phyloP scores from a whole-genome alignment of 2,888 invertebrate genomes.

The Rhaphigaster nebulosa region DNA sequence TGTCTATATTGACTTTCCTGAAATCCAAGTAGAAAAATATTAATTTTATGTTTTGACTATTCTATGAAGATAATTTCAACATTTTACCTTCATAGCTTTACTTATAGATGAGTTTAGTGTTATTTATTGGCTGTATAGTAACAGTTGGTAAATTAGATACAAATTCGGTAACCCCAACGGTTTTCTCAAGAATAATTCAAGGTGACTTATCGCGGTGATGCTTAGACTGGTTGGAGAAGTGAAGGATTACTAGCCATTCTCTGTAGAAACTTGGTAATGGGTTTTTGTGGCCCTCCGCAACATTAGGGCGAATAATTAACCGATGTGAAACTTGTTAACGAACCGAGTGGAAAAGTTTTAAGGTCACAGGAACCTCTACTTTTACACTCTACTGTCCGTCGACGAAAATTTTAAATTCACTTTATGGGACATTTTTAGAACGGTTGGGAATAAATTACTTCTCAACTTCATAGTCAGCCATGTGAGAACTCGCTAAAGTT shows the following conservation, averaged over 20 bases:
- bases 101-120: no score
- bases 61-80: no score
- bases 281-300: constrained; percentile 36
- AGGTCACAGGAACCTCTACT: not conserved
- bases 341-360: constrained; percentile 38
- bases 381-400: not conserved
- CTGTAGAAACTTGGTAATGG: constrained; percentile 44
- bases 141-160: not conserved
- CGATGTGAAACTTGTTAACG: constrained; percentile 50
- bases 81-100: no score
- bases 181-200: not conserved
- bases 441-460: not conserved
- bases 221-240: constrained; percentile 15
- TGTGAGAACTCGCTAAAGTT: constrained; percentile 21
- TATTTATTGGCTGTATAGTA: no score
- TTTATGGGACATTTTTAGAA: constrained; percentile 23
- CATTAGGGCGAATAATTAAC: constrained; percentile 45
- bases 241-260: constrained; percentile 47
- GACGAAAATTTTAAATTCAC: constrained; percentile 33
- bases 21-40: no score
- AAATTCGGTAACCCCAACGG: not conserved
- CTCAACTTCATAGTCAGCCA: constrained; percentile 1
- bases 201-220: not conserved
- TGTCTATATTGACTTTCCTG: no score
- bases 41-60: no score